Evolutionary conservation across 1,140 invertebrate genomes (phyloP), one percentile per base, ranked within the genome.

Genomic region (Formica exsecta): DNA sequence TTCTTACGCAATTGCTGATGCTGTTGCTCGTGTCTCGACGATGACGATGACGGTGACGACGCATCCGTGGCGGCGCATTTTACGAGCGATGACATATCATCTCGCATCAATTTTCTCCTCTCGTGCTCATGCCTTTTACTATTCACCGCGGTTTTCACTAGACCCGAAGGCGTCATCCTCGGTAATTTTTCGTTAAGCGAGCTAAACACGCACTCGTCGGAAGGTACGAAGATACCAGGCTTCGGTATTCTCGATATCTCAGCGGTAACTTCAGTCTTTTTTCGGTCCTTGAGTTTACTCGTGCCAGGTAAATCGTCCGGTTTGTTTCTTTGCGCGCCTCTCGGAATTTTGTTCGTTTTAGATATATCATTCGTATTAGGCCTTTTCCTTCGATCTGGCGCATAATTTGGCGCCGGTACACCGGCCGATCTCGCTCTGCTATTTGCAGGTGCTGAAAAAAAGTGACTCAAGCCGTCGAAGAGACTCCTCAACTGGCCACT

Each of bases 401-500:
- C 95, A 80, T 96, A 96, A 91, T 96, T 95, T 62, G 96, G 95
- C 76, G 94, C 90, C 85, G 94, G 92, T 5, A 94, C 93, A 61
- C 96, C 93, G 90, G 96, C 93, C n/a, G 71, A 86, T 90, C 97
- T 93, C 0, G 92, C 92, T 41, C 95, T 92, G 90, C 96, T 94
- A 76, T 96, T 96, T 65, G 95, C 95, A 8, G 96, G 96, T 36
- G 97, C 96, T 57, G 97, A 97, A 92, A 98, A 98, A 88, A 98
- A 97, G 93, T 98, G 98, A 84, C 98, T 98, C 9, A 98, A 95
- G 3, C 98, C 98, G 93, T 98, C 98, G 94, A 97, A 98, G 1
- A 98, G 94, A 29, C 97, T 97, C 74, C 97, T 97, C 13, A 98
- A 92, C 87, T 97, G 97, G 7, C 96, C 96, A 89, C 95, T 95